Base-by-base conservation (phyloP, 2,888 invertebrate genomes). In the Polydrusus pterygomalis region DNA sequence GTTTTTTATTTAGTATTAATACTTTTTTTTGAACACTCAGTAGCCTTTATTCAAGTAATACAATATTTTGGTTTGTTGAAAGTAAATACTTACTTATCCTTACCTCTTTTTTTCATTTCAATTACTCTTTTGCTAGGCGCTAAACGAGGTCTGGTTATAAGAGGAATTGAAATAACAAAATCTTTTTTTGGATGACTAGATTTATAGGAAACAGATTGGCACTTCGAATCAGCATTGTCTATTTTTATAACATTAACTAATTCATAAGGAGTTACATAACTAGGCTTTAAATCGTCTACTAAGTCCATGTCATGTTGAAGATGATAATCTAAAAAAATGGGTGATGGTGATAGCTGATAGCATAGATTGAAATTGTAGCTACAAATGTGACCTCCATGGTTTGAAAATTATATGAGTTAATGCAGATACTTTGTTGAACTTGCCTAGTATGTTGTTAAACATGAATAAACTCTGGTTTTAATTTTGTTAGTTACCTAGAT, bases 81-180 rank as follows among this genome's bases (percentile, higher is more conserved):
- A 38, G 18, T 8, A 38, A 60, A 10, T 17, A 20, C 20, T 18
- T 45, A 15, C n/a, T 25, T 54, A 34, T 34, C 8, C 13, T 74
- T 77, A 85, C 94, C 93, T 80, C 93, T 90, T 91, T 92, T 92
- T 81, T 93, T 93, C 70, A 91, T 91, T 84, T 91, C 91, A 18
- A 76, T 68, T 13, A 79, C 71, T 49, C 74, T 79, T 71, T 80
- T 79, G 64, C 78, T 81, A 15, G 77, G 72, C 43, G 56, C 76
- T 47, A 77, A 78, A 13, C 78, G 75, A n/a, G 77, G 77, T 11
- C 77, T 38, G 64, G 77, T 81, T 25, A 84, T 74, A 45, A 77
- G 54, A 54, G 80, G 79, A 30, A 81, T 70, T 54, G 77, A 38
- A 47, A 79, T 78, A 30, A 78, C 74, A 71, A 80, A 79, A 49